Base-by-base conservation (phyloP, 2,888 invertebrate species). In the Sinhomidia bicolor region DNA sequence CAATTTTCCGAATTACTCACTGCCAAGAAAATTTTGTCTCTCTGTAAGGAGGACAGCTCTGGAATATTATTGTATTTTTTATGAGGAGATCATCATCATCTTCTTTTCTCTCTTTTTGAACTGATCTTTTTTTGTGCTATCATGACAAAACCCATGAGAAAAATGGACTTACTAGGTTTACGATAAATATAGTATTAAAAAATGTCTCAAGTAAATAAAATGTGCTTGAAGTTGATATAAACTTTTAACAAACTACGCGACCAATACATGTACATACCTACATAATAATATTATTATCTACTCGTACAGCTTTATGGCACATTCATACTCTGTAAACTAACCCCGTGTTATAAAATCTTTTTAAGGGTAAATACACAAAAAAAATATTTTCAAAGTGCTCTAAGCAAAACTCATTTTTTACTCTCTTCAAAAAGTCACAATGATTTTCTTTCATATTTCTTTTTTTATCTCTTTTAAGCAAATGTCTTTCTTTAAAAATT, bases 311-410 rank as follows among this genome's bases (percentile, higher is more conserved):
- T 20, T 68, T 36, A 41, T 68, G 41, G 41, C 68, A 14, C 68
- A 68, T 68, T 60, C 26, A 3, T 5, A 10, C 20, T 68, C 10
- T 57, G 17, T 68, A 20, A 41, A 9, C 17, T 17, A 68, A 32
- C n/a, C 65, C 65, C 65, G 65, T 29, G 68, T 68, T 41, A 68
- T 68, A 68, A 68, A 68, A 68, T 41, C 17, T 68, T 68, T 41
- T 65, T 68, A 41, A 68, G 36, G 68, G 41, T 68, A 68, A 68
- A 68, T 68, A 41, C 41, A 68, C 68, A 68, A 68, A 36, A 68
- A n/a, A n/a, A n/a, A n/a, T n/a, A 41, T 41, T 68, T 65, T 14
- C 36, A 41, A 20, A 68, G 20, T 68, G 68, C 41, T 41, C 20
- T 68, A 10, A 68, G 68, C 36, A 36, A 68, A 17, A 20, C 32